Evolutionary conservation across 1,140 invertebrate genomes (phyloP), one percentile per base, ranked within the genome.

Genomic region (Temnothorax curvispinosus): DNA sequence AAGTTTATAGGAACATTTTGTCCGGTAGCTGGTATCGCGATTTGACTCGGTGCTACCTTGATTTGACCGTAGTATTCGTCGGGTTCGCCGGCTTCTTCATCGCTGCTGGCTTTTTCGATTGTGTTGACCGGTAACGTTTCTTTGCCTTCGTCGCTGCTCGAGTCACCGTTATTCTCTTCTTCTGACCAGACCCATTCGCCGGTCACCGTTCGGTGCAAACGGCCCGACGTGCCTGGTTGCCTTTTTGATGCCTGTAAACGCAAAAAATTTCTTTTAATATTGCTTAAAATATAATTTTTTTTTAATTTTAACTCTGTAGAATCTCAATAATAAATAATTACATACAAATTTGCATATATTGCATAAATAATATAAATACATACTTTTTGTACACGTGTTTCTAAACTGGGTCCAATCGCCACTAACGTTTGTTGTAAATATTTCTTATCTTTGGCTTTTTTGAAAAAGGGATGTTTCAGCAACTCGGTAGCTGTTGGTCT

Each of bases 171-270:
- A 62, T 96, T 97, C 94, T 98, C 97, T 90, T 97, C 97, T 91
- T 98, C 98, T 86, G 98, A 99, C 99, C 99, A 99, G 21, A 99
- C 98, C 99, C 99, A 99, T 93, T 99, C 98, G 4, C 99, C 99
- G n/a, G 98, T 98, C 89, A 99, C 98, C 64, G 98, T 99, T 92
- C 99, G 96, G 94, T 99, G 99, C 54, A 99, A 95, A 47, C 98
- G 96, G 9, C 99, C 99, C 54, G 98, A 99, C 0, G 98, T 97
- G 1, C 98, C 98, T 0, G 98, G 98, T 93, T 98, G 98, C 78
- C 97, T 96, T 92, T 97, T 97, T 69, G 97, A 97, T 21, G 97
- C 97, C 96, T 97, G 82, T 1, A 90, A 91, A 88, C 35, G 50
- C 38, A 32, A 41, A 1, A 72, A 21, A 32, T 41, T 86, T 35